Evolutionary conservation across 2,113 vertebrate species (phyloP).

Genomic region (Nothocercus julius): DNA sequence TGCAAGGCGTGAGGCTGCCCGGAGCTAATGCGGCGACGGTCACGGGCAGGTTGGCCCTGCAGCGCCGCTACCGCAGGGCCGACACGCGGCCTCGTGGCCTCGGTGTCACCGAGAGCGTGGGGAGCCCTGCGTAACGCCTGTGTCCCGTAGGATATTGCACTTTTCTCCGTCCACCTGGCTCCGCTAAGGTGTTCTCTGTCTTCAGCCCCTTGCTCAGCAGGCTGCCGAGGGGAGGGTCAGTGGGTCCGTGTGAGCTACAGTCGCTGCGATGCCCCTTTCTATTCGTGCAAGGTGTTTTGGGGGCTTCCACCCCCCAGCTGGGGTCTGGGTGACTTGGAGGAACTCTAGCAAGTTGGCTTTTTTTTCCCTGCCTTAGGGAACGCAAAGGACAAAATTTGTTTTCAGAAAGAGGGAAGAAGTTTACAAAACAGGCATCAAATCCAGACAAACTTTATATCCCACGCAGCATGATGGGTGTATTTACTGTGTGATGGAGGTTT

Average conservation of each 20-base stretch:
- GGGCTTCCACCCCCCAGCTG: neutral
- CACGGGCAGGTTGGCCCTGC: slow-evolving; percentile 11
- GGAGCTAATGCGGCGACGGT: neutral
- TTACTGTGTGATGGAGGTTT: neutral
- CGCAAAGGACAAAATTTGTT: neutral
- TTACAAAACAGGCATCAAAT: neutral
- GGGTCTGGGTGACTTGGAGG: neutral
- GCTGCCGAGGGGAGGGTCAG: neutral
- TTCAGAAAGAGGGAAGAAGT: neutral
- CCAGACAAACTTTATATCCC: neutral
- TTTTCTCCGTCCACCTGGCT: neutral
- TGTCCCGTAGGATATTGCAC: neutral
- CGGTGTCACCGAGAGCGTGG: accelerated
- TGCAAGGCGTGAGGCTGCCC: slow-evolving; percentile 2
- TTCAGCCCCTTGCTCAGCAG: neutral
- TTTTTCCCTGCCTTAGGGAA: neutral
- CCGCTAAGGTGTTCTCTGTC: neutral
- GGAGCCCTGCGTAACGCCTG: neutral
- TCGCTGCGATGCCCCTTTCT: neutral
- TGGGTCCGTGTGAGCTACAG: neutral
- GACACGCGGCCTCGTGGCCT: neutral
- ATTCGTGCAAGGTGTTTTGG: neutral
- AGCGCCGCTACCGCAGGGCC: neutral
- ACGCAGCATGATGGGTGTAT: accelerated
- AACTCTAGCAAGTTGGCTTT: neutral